phyloP scores from a whole-genome alignment of 92 coral and sea anemone species.

The Paramuricea clavata region DNA sequence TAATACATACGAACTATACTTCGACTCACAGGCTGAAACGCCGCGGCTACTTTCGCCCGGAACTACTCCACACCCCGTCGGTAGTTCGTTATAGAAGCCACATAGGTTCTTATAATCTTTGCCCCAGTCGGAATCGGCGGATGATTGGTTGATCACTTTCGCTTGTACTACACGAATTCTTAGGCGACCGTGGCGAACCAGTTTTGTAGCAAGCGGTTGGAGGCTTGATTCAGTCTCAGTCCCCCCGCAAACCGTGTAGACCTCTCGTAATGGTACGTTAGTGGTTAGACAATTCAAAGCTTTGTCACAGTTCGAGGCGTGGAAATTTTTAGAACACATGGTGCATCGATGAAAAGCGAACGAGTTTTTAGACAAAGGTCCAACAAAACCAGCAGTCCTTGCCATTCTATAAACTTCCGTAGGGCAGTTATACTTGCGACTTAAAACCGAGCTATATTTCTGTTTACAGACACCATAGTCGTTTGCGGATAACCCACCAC shows the following conservation, averaged over 20 bases:
- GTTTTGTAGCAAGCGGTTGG: conserved; percentile 46
- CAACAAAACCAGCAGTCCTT: conserved; percentile 50
- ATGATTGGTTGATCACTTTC: conserved; percentile 31
- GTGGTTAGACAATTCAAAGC: conserved; percentile 42
- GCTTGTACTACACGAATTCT: conserved; percentile 60
- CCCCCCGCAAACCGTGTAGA: conserved; percentile 58
- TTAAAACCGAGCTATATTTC: conserved; percentile 59
- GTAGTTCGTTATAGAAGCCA: conserved; percentile 58
- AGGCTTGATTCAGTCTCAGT: conserved; percentile 55
- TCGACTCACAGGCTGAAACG: conserved; percentile 40
- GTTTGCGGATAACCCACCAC: conserved; percentile 36
- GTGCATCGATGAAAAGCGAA: conserved; percentile 55
- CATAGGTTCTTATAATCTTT: conserved; percentile 68
- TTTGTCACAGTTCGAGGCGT: conserved; percentile 27
- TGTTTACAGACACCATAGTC: conserved; percentile 56
- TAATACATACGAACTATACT: conserved; percentile 58
- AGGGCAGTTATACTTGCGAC: conserved; percentile 30
- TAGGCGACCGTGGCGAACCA: conserved; percentile 18
- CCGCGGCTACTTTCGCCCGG: conserved; percentile 22
- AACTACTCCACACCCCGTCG: conserved; percentile 64
- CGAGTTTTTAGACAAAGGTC: conserved; percentile 31
- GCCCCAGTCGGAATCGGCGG: conserved; percentile 69
- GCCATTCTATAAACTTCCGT: conserved; percentile 42
- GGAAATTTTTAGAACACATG: conserved; percentile 40
- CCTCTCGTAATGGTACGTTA: conserved; percentile 32